Base-by-base conservation (phyloP, 1,140 invertebrate species). In the Solenopsis invicta region DNA sequence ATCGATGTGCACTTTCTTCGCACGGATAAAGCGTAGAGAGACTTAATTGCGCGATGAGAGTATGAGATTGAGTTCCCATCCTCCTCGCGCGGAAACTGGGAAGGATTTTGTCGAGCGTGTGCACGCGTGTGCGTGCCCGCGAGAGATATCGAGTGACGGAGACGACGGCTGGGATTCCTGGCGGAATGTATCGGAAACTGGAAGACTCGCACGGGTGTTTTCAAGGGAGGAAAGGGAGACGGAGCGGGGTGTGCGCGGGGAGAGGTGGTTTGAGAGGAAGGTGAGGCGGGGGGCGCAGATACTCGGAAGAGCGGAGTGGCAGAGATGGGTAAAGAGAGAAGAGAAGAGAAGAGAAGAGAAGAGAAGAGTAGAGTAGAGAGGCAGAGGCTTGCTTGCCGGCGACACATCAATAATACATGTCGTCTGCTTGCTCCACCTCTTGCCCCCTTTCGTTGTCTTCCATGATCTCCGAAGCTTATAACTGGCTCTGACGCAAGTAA, bases 371-470 rank as follows among this genome's bases (percentile, higher is more conserved):
- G 50, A 13, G 64, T 29, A 29, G 71, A 74, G 82, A 88, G 74
- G 69, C 21, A 72, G 80, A 86, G 86, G 62, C 74, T 78, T 84
- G 62, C 74, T 78, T 84, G 75, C 81, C 88, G 89, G 90, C 92
- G 92, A 91, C 88, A 90, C 90, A 93, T 94, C 90, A 92, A 93
- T 93, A 94, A 94, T 91, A 93, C 91, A 92, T 92, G 89, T 90
- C 87, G 90, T 89, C 85, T 92, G 74, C 74, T 76, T 80, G 41
- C 74, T 62, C 34, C 81, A 45, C 64, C 81, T 82, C 12, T 52
- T 74, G 71, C 24, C 61, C 80, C 50, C 72, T 67, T 76, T 74
- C 74, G 76, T 78, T 88, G 85, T 87, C 71, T 80, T 61, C 52
- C 48, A 34, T 84, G 66, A 75, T 88, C 78, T 88, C 77, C 48